Conservation (phyloP, 2,113 vertebrate species). For the Heterochromis multidens region DNA sequence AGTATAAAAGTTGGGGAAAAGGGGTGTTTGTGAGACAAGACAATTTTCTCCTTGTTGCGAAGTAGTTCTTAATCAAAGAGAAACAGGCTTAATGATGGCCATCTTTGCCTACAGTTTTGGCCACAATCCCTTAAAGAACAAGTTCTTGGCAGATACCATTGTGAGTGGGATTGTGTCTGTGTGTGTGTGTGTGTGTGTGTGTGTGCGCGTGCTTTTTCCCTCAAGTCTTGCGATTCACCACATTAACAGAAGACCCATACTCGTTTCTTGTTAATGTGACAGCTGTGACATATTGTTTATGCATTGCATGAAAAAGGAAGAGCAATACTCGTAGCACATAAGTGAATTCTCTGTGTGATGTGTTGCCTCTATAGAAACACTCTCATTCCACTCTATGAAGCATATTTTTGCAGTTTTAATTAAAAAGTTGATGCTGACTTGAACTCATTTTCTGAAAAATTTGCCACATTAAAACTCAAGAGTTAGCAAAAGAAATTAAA, state of each 20-base stretch:
- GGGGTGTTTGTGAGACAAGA: background rate
- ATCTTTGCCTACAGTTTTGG: slow-evolving; percentile 28
- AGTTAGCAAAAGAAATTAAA: background rate
- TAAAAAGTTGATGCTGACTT: background rate
- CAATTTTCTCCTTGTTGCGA: slow-evolving; percentile 40
- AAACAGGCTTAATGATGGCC: slow-evolving; percentile 24
- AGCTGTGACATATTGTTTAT: slow-evolving; percentile 7
- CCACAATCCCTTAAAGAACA: slow-evolving; percentile 1
- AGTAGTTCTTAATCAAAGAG: slow-evolving; percentile 65
- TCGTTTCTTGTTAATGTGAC: slow-evolving; percentile 20
- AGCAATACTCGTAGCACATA: background rate
- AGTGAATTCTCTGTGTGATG: background rate
- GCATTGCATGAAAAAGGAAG: background rate
- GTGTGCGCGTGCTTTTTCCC: background rate
- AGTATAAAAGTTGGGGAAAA: background rate
- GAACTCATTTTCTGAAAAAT: background rate
- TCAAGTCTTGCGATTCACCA: background rate
- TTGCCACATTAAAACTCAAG: background rate
- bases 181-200: background rate
- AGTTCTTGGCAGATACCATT: slow-evolving; percentile 41
- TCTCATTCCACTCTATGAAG: background rate
- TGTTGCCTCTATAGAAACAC: background rate
- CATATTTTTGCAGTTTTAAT: background rate
- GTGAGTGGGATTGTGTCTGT: background rate
- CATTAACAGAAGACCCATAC: slow-evolving; percentile 7